phyloP scores from a whole-genome alignment of 2,797 vertebrate genomes.

The Peromyscus nudipes region DNA sequence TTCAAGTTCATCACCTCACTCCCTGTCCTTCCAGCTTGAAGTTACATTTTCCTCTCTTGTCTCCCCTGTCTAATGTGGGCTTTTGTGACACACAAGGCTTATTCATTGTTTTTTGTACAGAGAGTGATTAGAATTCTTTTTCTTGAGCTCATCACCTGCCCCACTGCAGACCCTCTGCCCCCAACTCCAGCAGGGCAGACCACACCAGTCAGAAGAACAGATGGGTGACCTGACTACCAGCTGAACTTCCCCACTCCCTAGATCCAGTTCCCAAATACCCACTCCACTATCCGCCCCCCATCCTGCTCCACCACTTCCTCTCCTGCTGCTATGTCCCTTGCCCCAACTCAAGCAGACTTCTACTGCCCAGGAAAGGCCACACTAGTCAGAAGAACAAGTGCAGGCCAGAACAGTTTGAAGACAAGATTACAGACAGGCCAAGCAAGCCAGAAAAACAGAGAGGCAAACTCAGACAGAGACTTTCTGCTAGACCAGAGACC shows the following conservation, averaged over 20 bases:
- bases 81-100: background rate
- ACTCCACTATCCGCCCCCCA: background rate
- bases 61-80: background rate
- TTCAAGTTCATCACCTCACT: background rate
- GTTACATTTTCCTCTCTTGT: background rate
- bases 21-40: background rate
- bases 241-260: background rate
- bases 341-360: background rate
- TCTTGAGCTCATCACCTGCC: background rate
- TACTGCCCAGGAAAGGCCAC: background rate
- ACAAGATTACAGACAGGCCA: background rate
- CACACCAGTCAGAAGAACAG: background rate
- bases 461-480: background rate
- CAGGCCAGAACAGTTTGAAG: background rate
- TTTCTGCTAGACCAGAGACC: background rate
- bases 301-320: no score
- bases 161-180: background rate
- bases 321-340: background rate
- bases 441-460: background rate
- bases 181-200: background rate
- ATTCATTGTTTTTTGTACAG: background rate
- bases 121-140: background rate
- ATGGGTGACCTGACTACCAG: background rate
- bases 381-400: background rate
- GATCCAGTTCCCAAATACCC: background rate